Evolutionary conservation across 2,113 vertebrate genomes (phyloP).

Genomic region (Ceyx margarethae): DNA sequence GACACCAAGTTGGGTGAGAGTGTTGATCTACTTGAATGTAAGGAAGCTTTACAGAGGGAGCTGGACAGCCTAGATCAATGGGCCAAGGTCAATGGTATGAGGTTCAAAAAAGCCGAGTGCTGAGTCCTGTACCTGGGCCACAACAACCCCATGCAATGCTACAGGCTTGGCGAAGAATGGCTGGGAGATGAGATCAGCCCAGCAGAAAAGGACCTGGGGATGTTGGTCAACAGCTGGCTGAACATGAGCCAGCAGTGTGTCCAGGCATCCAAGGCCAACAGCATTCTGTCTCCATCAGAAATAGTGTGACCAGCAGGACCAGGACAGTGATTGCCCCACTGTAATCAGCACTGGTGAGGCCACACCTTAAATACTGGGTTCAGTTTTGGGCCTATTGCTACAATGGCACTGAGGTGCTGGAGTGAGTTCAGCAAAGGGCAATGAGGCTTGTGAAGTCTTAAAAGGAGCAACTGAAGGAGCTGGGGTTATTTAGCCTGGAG

Average conservation of each 20-base stretch:
- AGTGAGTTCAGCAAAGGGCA: rapidly evolving
- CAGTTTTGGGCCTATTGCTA: background rate
- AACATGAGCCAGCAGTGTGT: background rate
- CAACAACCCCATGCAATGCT: background rate
- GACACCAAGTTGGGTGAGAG: background rate
- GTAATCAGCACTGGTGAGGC: background rate
- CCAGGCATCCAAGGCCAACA: background rate
- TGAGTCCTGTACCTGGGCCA: background rate
- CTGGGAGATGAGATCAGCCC: background rate
- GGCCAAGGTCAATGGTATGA: background rate
- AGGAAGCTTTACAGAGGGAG: background rate
- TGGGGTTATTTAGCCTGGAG: background rate
- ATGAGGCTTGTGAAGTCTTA: rapidly evolving
- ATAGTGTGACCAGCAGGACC: background rate
- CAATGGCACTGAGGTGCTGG: background rate
- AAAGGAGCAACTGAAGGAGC: background rate
- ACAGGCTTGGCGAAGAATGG: background rate
- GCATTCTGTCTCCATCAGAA: background rate
- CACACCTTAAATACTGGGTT: background rate
- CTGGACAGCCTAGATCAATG: background rate
- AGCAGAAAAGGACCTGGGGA: rapidly evolving
- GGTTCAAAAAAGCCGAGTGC: background rate
- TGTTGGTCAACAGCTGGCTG: background rate
- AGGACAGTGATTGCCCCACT: background rate
- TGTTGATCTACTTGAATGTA: background rate